Conservation (phyloP, 1,140 invertebrate genomes). For the Procambarus clarkii region DNA sequence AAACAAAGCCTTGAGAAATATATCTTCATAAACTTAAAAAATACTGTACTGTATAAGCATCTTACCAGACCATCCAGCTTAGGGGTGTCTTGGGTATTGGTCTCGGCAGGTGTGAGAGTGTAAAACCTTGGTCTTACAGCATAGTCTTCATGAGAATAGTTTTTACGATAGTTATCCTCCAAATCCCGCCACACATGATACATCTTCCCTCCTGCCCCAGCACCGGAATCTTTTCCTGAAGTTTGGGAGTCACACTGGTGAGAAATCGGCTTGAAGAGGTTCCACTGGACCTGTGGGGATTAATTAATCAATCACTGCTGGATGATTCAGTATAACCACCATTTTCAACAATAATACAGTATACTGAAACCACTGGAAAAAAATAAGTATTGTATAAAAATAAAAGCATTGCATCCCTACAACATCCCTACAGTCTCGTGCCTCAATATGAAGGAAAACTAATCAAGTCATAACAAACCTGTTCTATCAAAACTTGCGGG, state of each 20-base stretch:
- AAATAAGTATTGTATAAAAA: background rate
- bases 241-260: slow-evolving; percentile 80
- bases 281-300: slow-evolving; percentile 85
- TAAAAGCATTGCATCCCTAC: background rate
- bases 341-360: too few relatives aligned
- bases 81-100: slow-evolving; percentile 87
- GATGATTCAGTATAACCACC: too few relatives aligned
- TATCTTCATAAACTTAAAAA: too few relatives aligned
- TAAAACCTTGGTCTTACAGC: slow-evolving; percentile 87
- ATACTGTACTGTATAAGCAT: slow-evolving; percentile 64
- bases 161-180: slow-evolving; percentile 87
- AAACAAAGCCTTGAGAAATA: too few relatives aligned
- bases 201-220: slow-evolving; percentile 49
- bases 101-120: slow-evolving; percentile 85
- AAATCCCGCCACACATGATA: slow-evolving; percentile 76
- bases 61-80: slow-evolving; percentile 91
- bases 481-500: slow-evolving; percentile 77
- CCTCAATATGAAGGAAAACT: too few relatives aligned
- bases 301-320: background rate
- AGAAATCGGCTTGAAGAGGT: slow-evolving; percentile 83
- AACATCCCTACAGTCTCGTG: too few relatives aligned
- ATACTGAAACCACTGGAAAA: too few relatives aligned
- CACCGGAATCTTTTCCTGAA: slow-evolving; percentile 81
- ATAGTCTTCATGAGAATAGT: slow-evolving; percentile 80
- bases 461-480: slow-evolving; percentile 74